These are phyloP conservation scores for Perdita meconis DNA, from an alignment of 2,888 invertebrate species.

Conservation along the genomic window DNA sequence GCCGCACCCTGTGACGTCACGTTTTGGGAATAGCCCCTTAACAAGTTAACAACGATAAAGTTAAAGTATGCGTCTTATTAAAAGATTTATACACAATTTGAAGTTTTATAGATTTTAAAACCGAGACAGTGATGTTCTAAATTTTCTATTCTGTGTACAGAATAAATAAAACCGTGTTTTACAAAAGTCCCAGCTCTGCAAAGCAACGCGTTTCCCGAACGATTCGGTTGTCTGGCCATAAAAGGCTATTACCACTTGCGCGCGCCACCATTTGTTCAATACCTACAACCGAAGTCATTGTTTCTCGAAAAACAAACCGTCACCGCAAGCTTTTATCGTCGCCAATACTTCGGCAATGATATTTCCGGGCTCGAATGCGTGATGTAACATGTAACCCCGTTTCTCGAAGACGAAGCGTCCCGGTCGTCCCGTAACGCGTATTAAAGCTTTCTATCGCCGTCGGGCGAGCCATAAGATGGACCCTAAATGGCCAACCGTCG, in stretches of 20 bases:
- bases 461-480: conserved; percentile 13
- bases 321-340: conserved; percentile 1
- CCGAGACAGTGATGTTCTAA: too few relatives aligned
- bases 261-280: neutral
- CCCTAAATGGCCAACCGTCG: neutral
- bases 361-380: neutral
- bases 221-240: neutral
- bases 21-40: too few relatives aligned
- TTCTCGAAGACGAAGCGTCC: neutral
- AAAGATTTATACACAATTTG: too few relatives aligned
- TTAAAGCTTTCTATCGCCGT: neutral
- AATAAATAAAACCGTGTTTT: too few relatives aligned
- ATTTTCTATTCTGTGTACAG: too few relatives aligned
- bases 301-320: conserved; percentile 6
- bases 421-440: neutral
- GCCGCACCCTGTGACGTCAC: too few relatives aligned
- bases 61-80: too few relatives aligned
- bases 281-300: neutral
- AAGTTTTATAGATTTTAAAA: too few relatives aligned
- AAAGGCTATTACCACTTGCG: conserved; percentile 16
- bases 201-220: neutral
- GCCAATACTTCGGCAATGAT: neutral
- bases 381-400: too few relatives aligned
- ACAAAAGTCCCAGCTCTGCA: too few relatives aligned
- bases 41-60: too few relatives aligned